Conservation (phyloP, 2,113 vertebrate genomes). For the Tenrec ecaudatus region DNA sequence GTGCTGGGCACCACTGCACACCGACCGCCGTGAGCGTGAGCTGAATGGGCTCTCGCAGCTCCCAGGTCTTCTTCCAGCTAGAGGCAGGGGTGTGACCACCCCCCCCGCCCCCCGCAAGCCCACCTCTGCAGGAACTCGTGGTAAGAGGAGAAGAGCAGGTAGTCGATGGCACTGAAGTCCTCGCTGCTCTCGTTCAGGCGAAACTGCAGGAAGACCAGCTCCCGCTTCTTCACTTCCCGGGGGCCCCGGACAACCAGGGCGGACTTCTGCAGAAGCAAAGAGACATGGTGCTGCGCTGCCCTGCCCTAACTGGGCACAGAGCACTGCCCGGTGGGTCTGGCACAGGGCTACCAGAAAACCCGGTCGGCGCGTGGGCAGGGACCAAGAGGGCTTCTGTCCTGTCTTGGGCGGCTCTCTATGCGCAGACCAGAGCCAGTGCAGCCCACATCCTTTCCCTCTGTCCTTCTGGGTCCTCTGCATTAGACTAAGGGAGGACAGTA, state of each 20-base stretch:
- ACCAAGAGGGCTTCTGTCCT: background rate
- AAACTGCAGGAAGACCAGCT: conserved; percentile 97
- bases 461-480: too few species aligned
- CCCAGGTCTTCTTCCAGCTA: background rate
- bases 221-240: conserved; percentile 93
- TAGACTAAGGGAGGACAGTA: too few species aligned
- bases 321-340: background rate
- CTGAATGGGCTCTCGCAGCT: background rate
- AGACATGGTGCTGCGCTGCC: rapidly evolving
- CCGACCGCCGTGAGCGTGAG: too few species aligned
- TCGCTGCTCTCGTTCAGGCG: conserved; percentile 93
- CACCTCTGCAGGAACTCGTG: conserved; percentile 87
- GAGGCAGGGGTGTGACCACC: background rate
- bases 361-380: background rate
- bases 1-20: too few species aligned
- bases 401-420: background rate
- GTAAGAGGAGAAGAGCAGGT: conserved; percentile 96
- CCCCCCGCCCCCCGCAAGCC: background rate
- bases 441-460: background rate
- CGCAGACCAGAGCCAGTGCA: background rate
- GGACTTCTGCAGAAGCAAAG: conserved; percentile 86
- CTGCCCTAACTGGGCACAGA: background rate
- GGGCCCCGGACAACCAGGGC: conserved; percentile 95
- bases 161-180: conserved; percentile 98
- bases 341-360: background rate